Evolutionary conservation across 2,888 invertebrate species (phyloP).

Genomic region (Aporophyla nigra): DNA sequence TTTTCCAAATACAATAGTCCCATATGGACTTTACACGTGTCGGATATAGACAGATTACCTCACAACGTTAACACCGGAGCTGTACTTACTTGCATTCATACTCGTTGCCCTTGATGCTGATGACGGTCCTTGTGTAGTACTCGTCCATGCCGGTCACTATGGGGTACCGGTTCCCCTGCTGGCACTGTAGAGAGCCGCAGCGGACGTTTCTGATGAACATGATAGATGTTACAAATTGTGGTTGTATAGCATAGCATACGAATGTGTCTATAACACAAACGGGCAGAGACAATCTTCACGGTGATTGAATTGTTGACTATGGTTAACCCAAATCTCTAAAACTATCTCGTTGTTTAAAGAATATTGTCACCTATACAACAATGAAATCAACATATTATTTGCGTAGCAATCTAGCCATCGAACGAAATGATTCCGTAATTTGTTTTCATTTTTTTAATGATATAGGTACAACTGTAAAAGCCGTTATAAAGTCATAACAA

Average conservation of each 20-base stretch:
- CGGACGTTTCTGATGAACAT: conserved; percentile 93
- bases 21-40: too few species aligned
- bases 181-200: conserved; percentile 99
- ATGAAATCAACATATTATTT: background rate
- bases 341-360: background rate
- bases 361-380: background rate
- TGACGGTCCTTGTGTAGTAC: conserved; percentile 96
- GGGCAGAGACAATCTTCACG: too few species aligned
- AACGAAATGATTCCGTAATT: background rate
- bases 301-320: background rate
- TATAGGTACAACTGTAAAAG: background rate
- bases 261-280: background rate
- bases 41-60: too few species aligned
- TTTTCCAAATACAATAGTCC: too few species aligned
- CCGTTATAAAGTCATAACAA: background rate
- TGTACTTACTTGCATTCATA: conserved; percentile 98
- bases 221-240: background rate
- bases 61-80: too few species aligned
- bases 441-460: background rate
- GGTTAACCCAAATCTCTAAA: too few species aligned
- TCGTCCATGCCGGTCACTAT: conserved; percentile 95
- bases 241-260: background rate
- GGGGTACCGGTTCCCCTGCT: conserved; percentile 96
- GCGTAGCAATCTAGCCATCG: background rate
- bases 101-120: conserved; percentile 96